These are phyloP conservation scores for Bombus soroeensis DNA, from an alignment of 1,140 invertebrate genomes.

Conservation along the genomic window DNA sequence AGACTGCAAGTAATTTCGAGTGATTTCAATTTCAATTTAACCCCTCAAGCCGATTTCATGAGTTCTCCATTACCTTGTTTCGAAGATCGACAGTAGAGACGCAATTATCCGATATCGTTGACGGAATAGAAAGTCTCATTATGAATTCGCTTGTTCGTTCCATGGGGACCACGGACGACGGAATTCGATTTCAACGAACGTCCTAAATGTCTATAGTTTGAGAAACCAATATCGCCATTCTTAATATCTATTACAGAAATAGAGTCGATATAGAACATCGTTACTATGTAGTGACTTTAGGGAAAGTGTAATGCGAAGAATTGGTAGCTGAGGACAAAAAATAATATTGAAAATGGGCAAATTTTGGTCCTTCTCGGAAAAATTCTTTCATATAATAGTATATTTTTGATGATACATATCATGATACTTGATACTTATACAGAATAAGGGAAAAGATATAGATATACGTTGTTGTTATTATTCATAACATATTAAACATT, in stretches of 20 bases:
- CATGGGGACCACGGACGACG: background rate
- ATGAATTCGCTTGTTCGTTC: conserved; percentile 53
- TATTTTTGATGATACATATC: too few species aligned
- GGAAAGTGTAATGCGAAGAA: background rate
- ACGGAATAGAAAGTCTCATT: conserved; percentile 62
- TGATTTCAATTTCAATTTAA: conserved; percentile 74
- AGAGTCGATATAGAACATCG: background rate
- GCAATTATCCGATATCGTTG: conserved; percentile 70
- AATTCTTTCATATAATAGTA: too few species aligned
- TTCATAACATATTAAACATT: too few species aligned
- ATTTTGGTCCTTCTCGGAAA: too few species aligned
- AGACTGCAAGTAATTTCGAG: conserved; percentile 67
- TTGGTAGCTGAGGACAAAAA: background rate
- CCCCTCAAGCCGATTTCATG: conserved; percentile 69
- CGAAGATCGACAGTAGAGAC: conserved; percentile 61
- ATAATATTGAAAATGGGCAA: background rate
- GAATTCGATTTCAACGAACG: background rate
- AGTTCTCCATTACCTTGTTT: conserved; percentile 71
- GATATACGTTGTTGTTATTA: too few species aligned
- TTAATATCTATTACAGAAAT: background rate
- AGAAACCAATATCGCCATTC: background rate
- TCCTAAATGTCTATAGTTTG: background rate
- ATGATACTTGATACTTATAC: too few species aligned
- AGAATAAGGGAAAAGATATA: too few species aligned
- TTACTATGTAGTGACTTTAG: background rate